These are phyloP conservation scores for Choreutis nemorana DNA, from an alignment of 2,888 invertebrate species.

Conservation along the genomic window DNA sequence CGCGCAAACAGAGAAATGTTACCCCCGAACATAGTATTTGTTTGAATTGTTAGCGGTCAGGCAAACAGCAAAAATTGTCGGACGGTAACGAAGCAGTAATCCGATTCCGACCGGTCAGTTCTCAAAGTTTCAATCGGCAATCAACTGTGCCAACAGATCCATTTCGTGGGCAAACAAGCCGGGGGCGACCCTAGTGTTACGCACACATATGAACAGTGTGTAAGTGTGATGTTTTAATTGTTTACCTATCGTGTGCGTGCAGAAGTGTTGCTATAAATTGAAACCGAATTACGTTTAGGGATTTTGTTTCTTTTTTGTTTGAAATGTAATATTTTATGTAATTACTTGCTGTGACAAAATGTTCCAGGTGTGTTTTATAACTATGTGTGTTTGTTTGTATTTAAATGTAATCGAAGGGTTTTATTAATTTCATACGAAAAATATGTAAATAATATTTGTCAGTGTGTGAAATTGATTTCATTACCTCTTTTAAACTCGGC, in stretches of 20 bases:
- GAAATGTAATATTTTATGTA: too few species aligned
- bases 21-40: constrained; percentile 23
- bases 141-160: constrained; percentile 55
- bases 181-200: constrained; percentile 24
- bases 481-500: too few species aligned
- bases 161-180: constrained; percentile 44
- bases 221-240: not conserved
- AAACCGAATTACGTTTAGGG: constrained; percentile 2
- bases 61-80: constrained; percentile 47
- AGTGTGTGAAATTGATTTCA: too few species aligned
- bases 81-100: constrained; percentile 52
- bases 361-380: too few species aligned
- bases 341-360: too few species aligned
- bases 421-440: too few species aligned
- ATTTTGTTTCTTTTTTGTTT: too few species aligned
- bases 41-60: constrained; percentile 46
- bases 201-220: not conserved
- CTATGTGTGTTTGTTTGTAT: too few species aligned
- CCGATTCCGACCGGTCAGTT: constrained; percentile 56
- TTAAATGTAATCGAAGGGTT: too few species aligned
- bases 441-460: too few species aligned
- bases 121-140: constrained; percentile 55
- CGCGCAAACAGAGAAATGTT: constrained; percentile 18
- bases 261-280: constrained; percentile 1
- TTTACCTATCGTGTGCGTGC: not conserved